A percentile compares a stretch with the other conserved stretches of the same genome.
Evolutionary conservation across 2,113 vertebrate genomes (phyloP).

Genomic region (Takifugu flavidus): DNA sequence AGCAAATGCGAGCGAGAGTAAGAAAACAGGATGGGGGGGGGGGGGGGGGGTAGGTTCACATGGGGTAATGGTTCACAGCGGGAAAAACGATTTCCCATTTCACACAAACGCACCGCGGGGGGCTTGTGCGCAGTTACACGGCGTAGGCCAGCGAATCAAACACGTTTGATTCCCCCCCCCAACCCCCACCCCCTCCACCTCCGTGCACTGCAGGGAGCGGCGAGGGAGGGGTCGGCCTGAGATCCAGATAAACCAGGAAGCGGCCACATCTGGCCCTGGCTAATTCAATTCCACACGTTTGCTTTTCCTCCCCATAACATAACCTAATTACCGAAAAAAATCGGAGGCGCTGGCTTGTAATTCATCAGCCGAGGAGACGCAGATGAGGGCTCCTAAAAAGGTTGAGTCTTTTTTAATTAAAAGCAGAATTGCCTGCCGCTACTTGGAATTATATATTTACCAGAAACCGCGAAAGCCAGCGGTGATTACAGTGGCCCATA

Average conservation of each 20-base stretch:
- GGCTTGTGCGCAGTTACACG: conserved; percentile 53
- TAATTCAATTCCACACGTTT: conserved; percentile 74
- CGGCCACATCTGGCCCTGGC: conserved; percentile 71
- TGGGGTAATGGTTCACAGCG: conserved; percentile 51
- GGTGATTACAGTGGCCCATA: conserved; percentile 67
- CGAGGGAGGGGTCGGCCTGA: conserved; percentile 46
- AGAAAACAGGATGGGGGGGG: conserved; percentile 4
- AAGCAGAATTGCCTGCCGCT: conserved; percentile 69
- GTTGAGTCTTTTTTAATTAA: conserved; percentile 74
- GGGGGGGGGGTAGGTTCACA: conserved; percentile 41
- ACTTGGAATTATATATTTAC: conserved; percentile 75
- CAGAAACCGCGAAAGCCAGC: conserved; percentile 60
- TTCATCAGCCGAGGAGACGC: conserved; percentile 65
- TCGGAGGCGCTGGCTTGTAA: conserved; percentile 67
- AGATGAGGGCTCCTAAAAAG: conserved; percentile 63
- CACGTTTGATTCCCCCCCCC: conserved; percentile 14
- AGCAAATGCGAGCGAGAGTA: conserved; percentile 26
- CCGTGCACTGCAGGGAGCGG: conserved; percentile 35
- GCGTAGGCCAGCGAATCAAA: conserved; percentile 9
- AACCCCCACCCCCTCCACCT: conserved; percentile 22
- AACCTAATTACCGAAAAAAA: conserved; percentile 72
- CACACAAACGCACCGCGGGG: conserved; percentile 61
- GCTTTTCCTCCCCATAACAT: conserved; percentile 68
- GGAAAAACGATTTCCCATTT: conserved; percentile 64
- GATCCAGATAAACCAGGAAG: conserved; percentile 60